Evolutionary conservation across 2,888 invertebrate species (phyloP).

Genomic region (Nipponacmea schrenckii): DNA sequence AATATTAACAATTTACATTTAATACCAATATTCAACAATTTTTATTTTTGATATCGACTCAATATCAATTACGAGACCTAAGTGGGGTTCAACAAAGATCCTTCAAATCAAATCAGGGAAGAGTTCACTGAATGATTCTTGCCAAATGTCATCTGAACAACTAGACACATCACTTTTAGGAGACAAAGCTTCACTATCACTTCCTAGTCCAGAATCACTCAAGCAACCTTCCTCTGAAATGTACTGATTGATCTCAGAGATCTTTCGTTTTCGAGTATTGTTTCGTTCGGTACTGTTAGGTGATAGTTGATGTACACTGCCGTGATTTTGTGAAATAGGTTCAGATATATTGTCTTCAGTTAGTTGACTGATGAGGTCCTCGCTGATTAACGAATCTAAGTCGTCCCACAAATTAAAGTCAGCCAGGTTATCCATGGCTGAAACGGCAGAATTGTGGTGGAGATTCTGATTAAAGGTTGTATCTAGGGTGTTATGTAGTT

Average conservation of each 20-base stretch:
- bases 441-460: neutral
- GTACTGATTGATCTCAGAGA: constrained; percentile 1
- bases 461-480: too few relatives aligned
- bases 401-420: neutral
- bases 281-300: constrained; percentile 26
- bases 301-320: neutral
- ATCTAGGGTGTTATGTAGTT: constrained; percentile 10
- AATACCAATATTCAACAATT: too few relatives aligned
- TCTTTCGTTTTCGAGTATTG: constrained; percentile 24
- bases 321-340: neutral
- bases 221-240: constrained; percentile 11
- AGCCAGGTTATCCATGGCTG: neutral
- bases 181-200: constrained; percentile 51
- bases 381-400: neutral
- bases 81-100: too few relatives aligned
- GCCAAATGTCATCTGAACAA: constrained; percentile 48
- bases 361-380: constrained; percentile 9
- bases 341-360: neutral
- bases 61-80: too few relatives aligned
- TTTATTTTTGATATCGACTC: too few relatives aligned
- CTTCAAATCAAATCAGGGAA: constrained; percentile 42
- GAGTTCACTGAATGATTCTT: constrained; percentile 57
- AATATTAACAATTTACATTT: too few relatives aligned
- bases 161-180: constrained; percentile 38
- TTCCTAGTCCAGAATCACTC: constrained; percentile 50